phyloP scores from a whole-genome alignment of 2,888 invertebrate species.

The Drosophila koepferae region DNA sequence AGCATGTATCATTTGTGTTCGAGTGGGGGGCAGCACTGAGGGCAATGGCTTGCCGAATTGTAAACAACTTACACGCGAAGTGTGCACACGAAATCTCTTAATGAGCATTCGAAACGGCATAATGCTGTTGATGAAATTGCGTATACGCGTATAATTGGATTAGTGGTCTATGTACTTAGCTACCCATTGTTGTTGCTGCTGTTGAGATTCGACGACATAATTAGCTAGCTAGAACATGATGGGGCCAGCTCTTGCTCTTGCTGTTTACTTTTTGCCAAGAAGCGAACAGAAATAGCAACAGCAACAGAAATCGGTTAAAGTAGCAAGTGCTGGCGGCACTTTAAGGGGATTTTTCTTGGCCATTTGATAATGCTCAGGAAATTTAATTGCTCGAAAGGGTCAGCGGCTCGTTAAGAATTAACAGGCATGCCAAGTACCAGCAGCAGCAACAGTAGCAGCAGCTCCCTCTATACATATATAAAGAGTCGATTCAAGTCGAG shows the following conservation, averaged over 20 bases:
- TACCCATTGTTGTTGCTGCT: slow-evolving; percentile 10
- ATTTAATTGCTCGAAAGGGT: slow-evolving; percentile 75
- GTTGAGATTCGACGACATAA: slow-evolving; percentile 54
- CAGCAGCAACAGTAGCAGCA: neutral
- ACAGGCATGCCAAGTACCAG: slow-evolving; percentile 25
- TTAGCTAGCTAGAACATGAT: slow-evolving; percentile 35
- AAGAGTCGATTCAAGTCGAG: slow-evolving; percentile 28
- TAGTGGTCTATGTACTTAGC: slow-evolving; percentile 54
- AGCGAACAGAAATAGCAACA: neutral
- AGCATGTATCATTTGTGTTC: slow-evolving; percentile 50
- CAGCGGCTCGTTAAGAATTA: slow-evolving; percentile 69
- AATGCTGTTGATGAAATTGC: slow-evolving; percentile 67
- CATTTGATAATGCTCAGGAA: slow-evolving; percentile 76
- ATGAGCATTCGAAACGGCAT: slow-evolving; percentile 71
- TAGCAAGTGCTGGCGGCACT: slow-evolving; percentile 37
- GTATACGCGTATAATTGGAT: slow-evolving; percentile 69
- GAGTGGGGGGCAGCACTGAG: slow-evolving; percentile 5
- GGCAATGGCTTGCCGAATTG: slow-evolving; percentile 52
- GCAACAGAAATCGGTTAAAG: slow-evolving; percentile 1
- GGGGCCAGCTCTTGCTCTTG: too few species aligned
- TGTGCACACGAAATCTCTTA: slow-evolving; percentile 67
- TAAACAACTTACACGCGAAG: slow-evolving; percentile 69
- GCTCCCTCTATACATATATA: slow-evolving; percentile 50
- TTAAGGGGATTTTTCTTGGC: slow-evolving; percentile 61
- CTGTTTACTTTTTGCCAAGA: neutral